phyloP scores from a whole-genome alignment of 2,797 vertebrate genomes.

The Dendrocincla tyrannina region DNA sequence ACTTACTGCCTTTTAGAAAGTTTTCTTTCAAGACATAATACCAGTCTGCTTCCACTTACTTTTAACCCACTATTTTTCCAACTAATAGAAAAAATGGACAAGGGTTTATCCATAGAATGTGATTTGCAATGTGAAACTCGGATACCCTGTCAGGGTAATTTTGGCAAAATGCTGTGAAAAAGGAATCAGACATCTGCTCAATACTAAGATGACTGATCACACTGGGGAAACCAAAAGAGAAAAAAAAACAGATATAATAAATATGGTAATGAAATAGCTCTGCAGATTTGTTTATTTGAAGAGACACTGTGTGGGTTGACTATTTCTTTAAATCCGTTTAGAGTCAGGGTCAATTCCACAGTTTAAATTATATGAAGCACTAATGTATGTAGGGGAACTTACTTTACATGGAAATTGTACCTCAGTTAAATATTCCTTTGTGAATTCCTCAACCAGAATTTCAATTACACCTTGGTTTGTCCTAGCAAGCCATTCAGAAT shows the following conservation, averaged over 20 bases:
- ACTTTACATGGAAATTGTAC: slow-evolving; percentile 46
- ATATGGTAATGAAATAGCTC: neutral
- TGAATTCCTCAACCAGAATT: slow-evolving; percentile 46
- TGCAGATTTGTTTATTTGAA: slow-evolving; percentile 11
- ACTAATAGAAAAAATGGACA: neutral
- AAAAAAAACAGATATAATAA: neutral
- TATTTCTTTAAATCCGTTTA: neutral
- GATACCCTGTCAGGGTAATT: neutral
- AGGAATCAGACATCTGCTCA: neutral
- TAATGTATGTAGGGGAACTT: neutral
- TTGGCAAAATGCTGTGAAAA: neutral
- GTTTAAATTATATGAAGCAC: neutral
- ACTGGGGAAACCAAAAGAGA: neutral
- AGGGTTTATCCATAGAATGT: neutral
- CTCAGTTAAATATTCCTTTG: slow-evolving; percentile 18
- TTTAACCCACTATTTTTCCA: neutral
- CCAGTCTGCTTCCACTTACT: neutral
- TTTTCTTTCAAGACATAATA: neutral
- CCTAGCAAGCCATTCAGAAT: slow-evolving; percentile 9
- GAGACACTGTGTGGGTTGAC: neutral
- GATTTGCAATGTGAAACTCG: neutral
- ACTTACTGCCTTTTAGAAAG: neutral
- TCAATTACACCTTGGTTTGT: slow-evolving; percentile 41
- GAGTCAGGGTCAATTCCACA: neutral
- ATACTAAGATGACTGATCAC: neutral